A percentile compares a stretch with the other conserved stretches of the same genome.
These are phyloP conservation scores for Bugulina stolonifera DNA, from an alignment of 2,888 invertebrate species.

Conservation along the genomic window DNA sequence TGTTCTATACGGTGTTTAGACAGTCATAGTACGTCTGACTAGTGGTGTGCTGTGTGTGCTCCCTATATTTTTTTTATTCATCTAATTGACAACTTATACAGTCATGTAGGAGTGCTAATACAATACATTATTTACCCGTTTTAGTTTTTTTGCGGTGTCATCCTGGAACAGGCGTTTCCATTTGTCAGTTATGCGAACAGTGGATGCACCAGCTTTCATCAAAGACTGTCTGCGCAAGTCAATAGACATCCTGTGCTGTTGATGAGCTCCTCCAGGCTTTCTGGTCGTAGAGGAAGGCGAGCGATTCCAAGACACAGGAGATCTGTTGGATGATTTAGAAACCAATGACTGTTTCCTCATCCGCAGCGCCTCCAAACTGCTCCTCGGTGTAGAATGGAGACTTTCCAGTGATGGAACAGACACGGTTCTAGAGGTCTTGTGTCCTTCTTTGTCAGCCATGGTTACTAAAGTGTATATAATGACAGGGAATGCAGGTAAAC, in stretches of 20 bases:
- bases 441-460: neutral
- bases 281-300: neutral
- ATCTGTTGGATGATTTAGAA: neutral
- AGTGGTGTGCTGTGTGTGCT: too few species aligned
- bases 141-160: slow-evolving; percentile 6
- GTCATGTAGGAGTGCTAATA: neutral
- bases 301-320: neutral
- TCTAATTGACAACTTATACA: too few species aligned
- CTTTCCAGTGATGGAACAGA: neutral
- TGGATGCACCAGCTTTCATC: neutral
- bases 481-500: too few species aligned
- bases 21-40: too few species aligned
- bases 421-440: neutral
- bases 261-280: neutral
- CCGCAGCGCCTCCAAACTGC: neutral
- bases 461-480: neutral
- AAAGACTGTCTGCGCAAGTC: neutral
- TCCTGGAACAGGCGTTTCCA: neutral
- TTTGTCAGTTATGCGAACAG: neutral
- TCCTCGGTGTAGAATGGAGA: neutral
- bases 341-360: neutral
- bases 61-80: too few species aligned
- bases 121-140: neutral
- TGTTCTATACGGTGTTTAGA: too few species aligned
- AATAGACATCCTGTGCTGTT: neutral